These are phyloP conservation scores for Lamprotornis superbus DNA, from an alignment of 2,113 vertebrate genomes.

Conservation along the genomic window DNA sequence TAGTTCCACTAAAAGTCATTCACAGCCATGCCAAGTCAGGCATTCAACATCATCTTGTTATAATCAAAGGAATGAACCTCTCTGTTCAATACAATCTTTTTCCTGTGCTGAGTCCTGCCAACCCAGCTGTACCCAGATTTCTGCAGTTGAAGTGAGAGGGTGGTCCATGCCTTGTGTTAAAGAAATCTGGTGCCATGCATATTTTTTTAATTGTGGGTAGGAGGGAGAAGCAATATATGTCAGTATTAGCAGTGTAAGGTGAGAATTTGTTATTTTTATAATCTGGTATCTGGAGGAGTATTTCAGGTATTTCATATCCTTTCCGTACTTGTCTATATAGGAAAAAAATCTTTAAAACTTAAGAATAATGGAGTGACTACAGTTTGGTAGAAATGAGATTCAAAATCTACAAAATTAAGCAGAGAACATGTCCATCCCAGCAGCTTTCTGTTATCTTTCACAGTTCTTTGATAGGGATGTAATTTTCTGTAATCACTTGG, in stretches of 20 bases:
- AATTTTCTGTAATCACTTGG: constrained; percentile 53
- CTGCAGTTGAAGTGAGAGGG: not conserved
- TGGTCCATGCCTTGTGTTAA: not conserved
- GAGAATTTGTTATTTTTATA: not conserved
- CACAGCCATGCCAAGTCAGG: not conserved
- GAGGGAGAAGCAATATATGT: not conserved
- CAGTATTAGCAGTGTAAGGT: not conserved
- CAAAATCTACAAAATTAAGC: constrained; percentile 12
- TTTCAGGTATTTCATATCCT: not conserved
- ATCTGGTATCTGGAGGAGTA: not conserved
- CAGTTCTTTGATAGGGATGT: constrained; percentile 18
- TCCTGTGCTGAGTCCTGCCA: not conserved
- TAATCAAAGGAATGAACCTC: not conserved
- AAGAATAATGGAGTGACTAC: not conserved
- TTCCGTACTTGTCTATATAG: not conserved
- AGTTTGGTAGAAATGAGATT: not conserved
- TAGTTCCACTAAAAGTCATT: not conserved
- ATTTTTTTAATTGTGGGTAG: not conserved
- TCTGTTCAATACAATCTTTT: not conserved
- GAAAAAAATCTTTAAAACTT: not conserved
- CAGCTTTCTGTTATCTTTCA: constrained; percentile 30
- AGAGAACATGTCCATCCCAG: constrained; percentile 1
- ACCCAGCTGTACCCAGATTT: not conserved
- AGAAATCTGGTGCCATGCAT: not conserved
- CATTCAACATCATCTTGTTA: not conserved